phyloP scores from a whole-genome alignment of 2,888 invertebrate genomes.

The Phragmatobia fuliginosa region DNA sequence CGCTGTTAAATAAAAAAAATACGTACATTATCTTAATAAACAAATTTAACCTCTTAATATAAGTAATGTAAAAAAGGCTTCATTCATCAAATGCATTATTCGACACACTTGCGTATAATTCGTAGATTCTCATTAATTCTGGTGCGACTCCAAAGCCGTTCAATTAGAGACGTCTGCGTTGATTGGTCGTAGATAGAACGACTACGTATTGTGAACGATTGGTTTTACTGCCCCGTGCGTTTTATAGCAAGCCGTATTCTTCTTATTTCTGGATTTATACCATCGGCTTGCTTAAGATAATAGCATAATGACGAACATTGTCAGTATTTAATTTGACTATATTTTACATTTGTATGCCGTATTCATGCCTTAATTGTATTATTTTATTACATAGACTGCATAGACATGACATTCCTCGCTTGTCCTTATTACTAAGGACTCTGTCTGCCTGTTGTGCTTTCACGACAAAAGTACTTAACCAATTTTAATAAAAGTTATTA shows the following conservation, averaged over 20 bases:
- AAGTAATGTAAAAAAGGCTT: not conserved
- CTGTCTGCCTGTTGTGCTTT: too few species aligned
- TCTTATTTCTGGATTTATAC: conserved; percentile 56
- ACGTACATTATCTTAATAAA: not conserved
- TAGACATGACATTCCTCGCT: not conserved
- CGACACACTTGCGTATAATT: conserved; percentile 43
- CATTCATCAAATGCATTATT: conserved; percentile 4
- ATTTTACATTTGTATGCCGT: not conserved
- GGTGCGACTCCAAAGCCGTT: conserved; percentile 42
- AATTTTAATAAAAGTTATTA: too few species aligned
- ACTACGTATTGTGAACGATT: conserved; percentile 61
- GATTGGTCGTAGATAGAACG: conserved; percentile 65
- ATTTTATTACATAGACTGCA: not conserved
- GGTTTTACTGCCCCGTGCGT: conserved; percentile 68
- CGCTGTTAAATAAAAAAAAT: too few species aligned
- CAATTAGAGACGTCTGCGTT: conserved; percentile 62
- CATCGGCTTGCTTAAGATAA: conserved; percentile 15
- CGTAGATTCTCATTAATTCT: conserved; percentile 45
- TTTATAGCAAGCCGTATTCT: conserved; percentile 65
- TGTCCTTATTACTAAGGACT: too few species aligned
- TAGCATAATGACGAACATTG: conserved; percentile 1
- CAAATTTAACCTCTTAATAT: not conserved
- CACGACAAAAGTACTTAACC: too few species aligned
- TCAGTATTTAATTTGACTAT: not conserved
- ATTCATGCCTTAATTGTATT: not conserved